Percentiles rank a stretch among this genome's conserved stretches.
phyloP scores from a whole-genome alignment of 1,140 invertebrate species.

The Aphelenchoides besseyi region DNA sequence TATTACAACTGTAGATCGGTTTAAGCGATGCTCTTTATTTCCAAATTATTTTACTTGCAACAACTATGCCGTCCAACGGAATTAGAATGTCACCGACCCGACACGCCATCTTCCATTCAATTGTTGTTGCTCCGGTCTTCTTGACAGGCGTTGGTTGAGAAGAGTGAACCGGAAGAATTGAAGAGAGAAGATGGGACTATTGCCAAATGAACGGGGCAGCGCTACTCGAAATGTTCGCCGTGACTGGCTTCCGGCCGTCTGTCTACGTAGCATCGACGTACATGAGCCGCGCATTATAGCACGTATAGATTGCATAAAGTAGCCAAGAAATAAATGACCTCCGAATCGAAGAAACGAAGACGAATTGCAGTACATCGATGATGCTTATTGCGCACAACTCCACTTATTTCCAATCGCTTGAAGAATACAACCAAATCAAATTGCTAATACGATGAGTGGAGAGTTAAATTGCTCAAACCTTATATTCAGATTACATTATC shows the following conservation, averaged over 20 bases:
- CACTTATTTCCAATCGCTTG: background rate
- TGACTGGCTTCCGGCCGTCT: background rate
- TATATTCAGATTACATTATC: too few species aligned
- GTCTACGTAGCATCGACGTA: background rate
- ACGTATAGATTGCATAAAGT: background rate
- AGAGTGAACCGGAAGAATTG: background rate
- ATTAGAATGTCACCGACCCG: conserved; percentile 5
- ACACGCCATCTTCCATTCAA: background rate
- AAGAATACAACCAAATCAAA: background rate
- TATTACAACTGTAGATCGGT: conserved; percentile 1
- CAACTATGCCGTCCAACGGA: background rate
- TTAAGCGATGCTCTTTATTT: background rate
- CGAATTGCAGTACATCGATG: background rate
- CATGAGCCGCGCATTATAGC: conserved; percentile 2
- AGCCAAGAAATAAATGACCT: background rate
- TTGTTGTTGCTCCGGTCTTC: background rate
- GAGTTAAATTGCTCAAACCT: too few species aligned
- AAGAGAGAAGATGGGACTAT: background rate
- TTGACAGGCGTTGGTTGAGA: background rate
- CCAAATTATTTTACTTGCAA: background rate
- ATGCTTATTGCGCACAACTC: background rate
- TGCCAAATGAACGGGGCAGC: conserved; percentile 13
- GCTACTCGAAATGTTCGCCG: background rate
- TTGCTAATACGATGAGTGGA: too few species aligned
- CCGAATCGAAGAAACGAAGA: background rate